Base-by-base conservation (phyloP, 64 coral and sea anemone species). In the Montipora capricornis region DNA sequence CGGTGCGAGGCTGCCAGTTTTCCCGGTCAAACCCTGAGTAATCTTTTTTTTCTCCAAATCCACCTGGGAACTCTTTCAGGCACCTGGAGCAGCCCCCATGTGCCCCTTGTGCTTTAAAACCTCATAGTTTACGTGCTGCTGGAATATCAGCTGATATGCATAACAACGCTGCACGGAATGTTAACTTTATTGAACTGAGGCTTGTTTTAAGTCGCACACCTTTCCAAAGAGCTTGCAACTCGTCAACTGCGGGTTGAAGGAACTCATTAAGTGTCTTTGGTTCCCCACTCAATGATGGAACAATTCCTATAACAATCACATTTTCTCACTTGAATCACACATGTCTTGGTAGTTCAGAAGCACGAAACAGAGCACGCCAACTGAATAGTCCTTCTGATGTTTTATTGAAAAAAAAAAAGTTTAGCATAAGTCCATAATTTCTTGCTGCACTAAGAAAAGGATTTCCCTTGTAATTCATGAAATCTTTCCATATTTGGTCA, bases 401-500 rank as follows among this genome's bases (percentile, higher is more conserved):
- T 87, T 87, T 2, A 73, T 87, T 49, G 68, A 88, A 88, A 75
- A 75, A 88, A 13, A 76, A 69, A 22, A 88, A 75, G 71, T 88
- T 88, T 14, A 88, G 50, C 86, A 88, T 88, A 4, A 88, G 52
- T 74, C 26, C 61, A 46, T 69, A 70, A 55, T 69, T 87, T 16
- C 83, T 87, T 87, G 69, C 68, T 0, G 49, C 44, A 74, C 50
- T 49, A 17, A 87, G 47, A 53, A 87, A 87, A 20, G 29, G 44
- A n/a, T 74, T 74, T 73, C 47, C 68, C 9, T 87, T 49, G 8
- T 47, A 87, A 74, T 37, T 16, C 67, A 48, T 45, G 51, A 89
- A 89, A 45, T 78, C 74, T 17, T 89, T 76, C 87, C 74, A 89
- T 44, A 89, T 77, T 88, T 87, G 4, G 5, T 84, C 92, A 73